Percentiles rank a stretch among this genome's conserved stretches.
Conservation (phyloP, 2,113 vertebrate species). For the Physeter macrocephalus region DNA sequence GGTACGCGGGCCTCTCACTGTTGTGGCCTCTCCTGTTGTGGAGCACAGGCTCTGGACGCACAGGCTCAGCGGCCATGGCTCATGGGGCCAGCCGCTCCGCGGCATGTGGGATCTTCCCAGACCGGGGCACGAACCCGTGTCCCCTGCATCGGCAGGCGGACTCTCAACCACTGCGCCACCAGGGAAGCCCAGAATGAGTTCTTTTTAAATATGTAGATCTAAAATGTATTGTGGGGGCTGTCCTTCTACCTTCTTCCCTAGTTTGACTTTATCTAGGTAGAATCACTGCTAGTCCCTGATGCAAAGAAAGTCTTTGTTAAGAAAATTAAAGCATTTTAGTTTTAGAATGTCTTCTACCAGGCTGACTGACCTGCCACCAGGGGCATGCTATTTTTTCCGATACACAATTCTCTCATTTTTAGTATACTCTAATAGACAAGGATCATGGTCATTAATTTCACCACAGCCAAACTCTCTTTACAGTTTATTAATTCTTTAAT, state of each 20-base stretch:
- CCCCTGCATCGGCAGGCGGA: too few species aligned
- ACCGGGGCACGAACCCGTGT: too few species aligned
- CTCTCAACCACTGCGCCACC: too few species aligned
- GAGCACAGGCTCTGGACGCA: too few species aligned
- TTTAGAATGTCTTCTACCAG: background rate
- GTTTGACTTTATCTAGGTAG: slow-evolving; percentile 1
- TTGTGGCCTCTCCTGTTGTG: too few species aligned
- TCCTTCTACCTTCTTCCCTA: slow-evolving; percentile 15
- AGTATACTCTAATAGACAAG: background rate
- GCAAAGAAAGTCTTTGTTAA: background rate
- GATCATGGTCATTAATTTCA: background rate
- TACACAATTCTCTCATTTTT: slow-evolving; percentile 20
- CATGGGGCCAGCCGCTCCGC: too few species aligned
- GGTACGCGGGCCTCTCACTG: too few species aligned
- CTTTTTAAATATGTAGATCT: background rate
- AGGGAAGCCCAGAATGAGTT: background rate
- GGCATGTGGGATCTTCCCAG: too few species aligned
- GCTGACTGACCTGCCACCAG: background rate
- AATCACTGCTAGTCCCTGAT: background rate
- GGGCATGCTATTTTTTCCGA: background rate
- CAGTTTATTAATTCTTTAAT: slow-evolving; percentile 26
- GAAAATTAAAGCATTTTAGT: slow-evolving; percentile 26
- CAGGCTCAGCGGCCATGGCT: too few species aligned
- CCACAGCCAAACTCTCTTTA: background rate
- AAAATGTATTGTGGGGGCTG: background rate